phyloP scores from a whole-genome alignment of 2,113 vertebrate genomes.

The Myiagra hebetior region DNA sequence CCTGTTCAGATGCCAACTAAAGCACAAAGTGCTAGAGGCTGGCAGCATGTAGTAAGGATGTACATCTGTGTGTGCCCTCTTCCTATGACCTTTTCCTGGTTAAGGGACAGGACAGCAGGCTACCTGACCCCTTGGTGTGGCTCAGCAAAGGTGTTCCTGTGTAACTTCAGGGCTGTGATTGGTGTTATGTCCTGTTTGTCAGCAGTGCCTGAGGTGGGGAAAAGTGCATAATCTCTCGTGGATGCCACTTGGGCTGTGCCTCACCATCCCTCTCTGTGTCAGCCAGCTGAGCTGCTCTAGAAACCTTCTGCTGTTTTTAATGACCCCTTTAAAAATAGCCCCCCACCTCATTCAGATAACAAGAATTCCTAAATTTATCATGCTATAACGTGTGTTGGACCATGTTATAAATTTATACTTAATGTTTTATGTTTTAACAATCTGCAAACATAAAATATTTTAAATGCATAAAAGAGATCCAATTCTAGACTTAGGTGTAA shows the following conservation, averaged over 20 bases:
- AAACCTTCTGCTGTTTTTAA: neutral
- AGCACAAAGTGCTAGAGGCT: neutral
- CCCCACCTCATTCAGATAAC: neutral
- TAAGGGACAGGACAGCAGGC: neutral
- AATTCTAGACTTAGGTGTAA: neutral
- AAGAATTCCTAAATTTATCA: neutral
- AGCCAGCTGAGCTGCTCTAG: accelerated
- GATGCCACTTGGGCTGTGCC: neutral
- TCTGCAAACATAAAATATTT: neutral
- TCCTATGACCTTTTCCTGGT: neutral
- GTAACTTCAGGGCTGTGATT: neutral
- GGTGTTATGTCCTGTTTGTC: accelerated
- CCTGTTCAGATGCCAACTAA: neutral
- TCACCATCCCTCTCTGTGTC: accelerated
- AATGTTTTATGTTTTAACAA: neutral
- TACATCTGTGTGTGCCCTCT: neutral
- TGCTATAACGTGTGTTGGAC: neutral
- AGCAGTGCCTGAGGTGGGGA: neutral
- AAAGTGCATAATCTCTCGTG: neutral
- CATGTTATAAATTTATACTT: neutral
- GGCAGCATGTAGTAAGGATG: neutral
- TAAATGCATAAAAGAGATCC: neutral
- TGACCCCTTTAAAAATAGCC: neutral
- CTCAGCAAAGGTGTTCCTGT: neutral
- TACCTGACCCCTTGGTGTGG: neutral